Percentiles rank a stretch among this genome's conserved stretches.
phyloP scores from a whole-genome alignment of 2,888 invertebrate genomes.

The Drosophila vallismaia region DNA sequence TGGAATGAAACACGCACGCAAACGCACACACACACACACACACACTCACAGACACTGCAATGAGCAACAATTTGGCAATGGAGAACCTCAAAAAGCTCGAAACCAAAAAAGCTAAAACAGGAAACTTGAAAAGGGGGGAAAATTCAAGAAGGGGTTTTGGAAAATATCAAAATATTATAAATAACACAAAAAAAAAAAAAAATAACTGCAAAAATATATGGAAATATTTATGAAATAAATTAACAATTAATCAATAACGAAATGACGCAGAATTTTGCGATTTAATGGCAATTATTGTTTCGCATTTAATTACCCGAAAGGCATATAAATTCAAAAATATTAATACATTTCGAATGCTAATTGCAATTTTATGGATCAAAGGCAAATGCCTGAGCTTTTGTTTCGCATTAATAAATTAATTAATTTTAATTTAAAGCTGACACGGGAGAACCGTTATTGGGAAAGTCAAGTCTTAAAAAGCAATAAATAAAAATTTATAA shows the following conservation, averaged over 20 bases:
- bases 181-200: not conserved
- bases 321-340: constrained; percentile 10
- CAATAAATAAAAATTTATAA: not conserved
- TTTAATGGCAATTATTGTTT: constrained; percentile 18
- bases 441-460: too few relatives aligned
- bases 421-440: constrained; percentile 60
- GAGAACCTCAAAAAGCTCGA: constrained; percentile 38
- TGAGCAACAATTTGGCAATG: constrained; percentile 62
- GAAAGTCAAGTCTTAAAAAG: constrained; percentile 5
- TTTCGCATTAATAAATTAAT: constrained; percentile 66
- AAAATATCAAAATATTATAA: not conserved
- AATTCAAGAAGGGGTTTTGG: not conserved
- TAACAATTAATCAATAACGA: not conserved
- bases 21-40: constrained; percentile 4
- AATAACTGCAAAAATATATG: not conserved
- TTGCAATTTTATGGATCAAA: constrained; percentile 33
- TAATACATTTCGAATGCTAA: constrained; percentile 33
- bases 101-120: constrained; percentile 30
- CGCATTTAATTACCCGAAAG: constrained; percentile 10
- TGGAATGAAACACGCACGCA: constrained; percentile 37
- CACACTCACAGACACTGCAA: constrained; percentile 23
- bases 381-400: constrained; percentile 17
- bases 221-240: not conserved
- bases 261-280: not conserved
- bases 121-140: constrained; percentile 2